Percentiles rank a stretch among this genome's conserved stretches.
Evolutionary conservation across 2,888 invertebrate genomes (phyloP).

Genomic region (Sesamia inferens): DNA sequence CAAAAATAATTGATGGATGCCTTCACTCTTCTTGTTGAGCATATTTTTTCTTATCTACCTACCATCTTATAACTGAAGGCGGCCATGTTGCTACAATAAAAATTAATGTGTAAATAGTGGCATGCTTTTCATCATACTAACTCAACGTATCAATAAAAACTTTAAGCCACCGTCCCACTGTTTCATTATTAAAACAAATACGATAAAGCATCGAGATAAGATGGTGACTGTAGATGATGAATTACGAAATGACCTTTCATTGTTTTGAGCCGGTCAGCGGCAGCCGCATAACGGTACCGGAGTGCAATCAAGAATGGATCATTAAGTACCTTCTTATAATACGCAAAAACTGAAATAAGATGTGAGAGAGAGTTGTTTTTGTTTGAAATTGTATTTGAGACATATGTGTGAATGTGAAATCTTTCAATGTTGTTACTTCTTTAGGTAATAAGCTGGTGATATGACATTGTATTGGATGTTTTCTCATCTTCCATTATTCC

Average conservation of each 20-base stretch:
- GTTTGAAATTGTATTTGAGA: slow-evolving; percentile 29
- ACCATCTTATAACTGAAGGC: neutral
- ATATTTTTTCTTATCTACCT: neutral
- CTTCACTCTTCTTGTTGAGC: neutral
- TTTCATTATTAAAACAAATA: slow-evolving; percentile 60
- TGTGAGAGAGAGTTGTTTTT: slow-evolving; percentile 52
- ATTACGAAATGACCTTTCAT: slow-evolving; percentile 73
- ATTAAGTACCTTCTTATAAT: slow-evolving; percentile 64
- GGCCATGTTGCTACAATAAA: slow-evolving; percentile 1
- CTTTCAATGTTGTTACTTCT: neutral
- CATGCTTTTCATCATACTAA: neutral
- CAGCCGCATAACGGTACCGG: slow-evolving; percentile 64
- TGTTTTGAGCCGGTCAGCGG: slow-evolving; percentile 71
- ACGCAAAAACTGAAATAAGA: slow-evolving; percentile 69
- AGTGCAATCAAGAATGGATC: slow-evolving; percentile 74
- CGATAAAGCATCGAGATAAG: slow-evolving; percentile 68
- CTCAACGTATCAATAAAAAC: slow-evolving; percentile 38
- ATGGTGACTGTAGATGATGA: slow-evolving; percentile 71
- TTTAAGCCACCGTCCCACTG: slow-evolving; percentile 22
- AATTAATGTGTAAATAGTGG: neutral
- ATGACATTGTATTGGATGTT: neutral
- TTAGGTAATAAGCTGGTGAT: neutral
- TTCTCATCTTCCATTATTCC: neutral
- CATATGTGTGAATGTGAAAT: slow-evolving; percentile 25
- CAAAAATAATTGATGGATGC: slow-evolving; percentile 11